Evolutionary conservation across 1,140 invertebrate genomes (phyloP).

Genomic region (Formica selysi): DNA sequence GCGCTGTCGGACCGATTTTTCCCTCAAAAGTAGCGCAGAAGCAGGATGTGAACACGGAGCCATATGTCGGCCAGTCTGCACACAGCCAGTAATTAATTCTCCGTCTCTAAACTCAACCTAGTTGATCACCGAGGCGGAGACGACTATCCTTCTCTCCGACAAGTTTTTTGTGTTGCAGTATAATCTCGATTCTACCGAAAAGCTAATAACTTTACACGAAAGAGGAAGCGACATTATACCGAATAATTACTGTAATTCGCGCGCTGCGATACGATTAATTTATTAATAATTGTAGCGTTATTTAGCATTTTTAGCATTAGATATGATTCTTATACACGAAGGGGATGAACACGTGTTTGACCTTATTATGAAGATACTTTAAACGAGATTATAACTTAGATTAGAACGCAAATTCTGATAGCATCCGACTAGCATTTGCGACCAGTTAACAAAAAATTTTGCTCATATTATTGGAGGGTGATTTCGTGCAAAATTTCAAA

Average conservation of each 20-base stretch:
- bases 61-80: slow-evolving; percentile 67
- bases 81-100: slow-evolving; percentile 48
- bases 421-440: not conserved
- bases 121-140: slow-evolving; percentile 61
- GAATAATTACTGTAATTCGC: slow-evolving; percentile 30
- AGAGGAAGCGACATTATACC: not conserved
- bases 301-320: not conserved
- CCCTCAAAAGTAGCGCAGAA: slow-evolving; percentile 57
- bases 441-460: not conserved
- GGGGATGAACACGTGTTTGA: too few relatives aligned
- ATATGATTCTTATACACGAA: not conserved
- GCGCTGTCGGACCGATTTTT: slow-evolving; percentile 57
- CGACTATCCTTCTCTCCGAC: slow-evolving; percentile 44
- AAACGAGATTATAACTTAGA: not conserved
- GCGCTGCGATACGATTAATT: not conserved
- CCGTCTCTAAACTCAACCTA: slow-evolving; percentile 54
- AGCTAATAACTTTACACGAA: slow-evolving; percentile 20
- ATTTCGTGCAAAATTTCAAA: not conserved
- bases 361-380: not conserved
- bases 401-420: not conserved
- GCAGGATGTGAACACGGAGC: slow-evolving; percentile 65
- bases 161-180: slow-evolving; percentile 58
- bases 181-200: slow-evolving; percentile 37
- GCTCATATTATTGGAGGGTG: not conserved
- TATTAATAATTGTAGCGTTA: not conserved